Base-by-base conservation (phyloP, 1,140 invertebrate genomes). In the Rhizoglyphus robini region DNA sequence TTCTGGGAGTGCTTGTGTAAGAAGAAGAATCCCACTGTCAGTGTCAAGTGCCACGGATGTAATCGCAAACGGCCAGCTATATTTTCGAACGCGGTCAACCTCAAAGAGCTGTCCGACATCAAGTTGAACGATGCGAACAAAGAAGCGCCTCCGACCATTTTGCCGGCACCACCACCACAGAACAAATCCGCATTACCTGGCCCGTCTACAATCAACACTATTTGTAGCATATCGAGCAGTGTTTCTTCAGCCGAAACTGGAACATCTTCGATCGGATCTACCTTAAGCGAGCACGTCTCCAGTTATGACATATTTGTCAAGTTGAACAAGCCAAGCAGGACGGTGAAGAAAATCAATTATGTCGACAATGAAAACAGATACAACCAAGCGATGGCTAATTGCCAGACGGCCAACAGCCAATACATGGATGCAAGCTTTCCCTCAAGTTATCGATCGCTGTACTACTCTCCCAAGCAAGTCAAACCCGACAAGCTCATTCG, bases 171-270 rank as follows among this genome's bases (percentile, higher is more conserved):
- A 46, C 15, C 41, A 46, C 41, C 41, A 46, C 41, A 15, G 41
- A 15, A 15, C 41, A 15, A 15, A 23, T 23, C 41, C 15, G 41
- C 41, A 46, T 27, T 54, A 11, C 51, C 51, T 54, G 51, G 8
- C 8, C 51, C 31, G 20, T 54, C 51, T 5, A 54, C 51, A 25
- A 54, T 54, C 20, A 54, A 32, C n/a, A n/a, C n/a, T n/a, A n/a
- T n/a, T n/a, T n/a, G n/a, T 92, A 92, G 86, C 85, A 27, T 88
- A 54, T 11, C 51, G 51, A 32, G 23, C 51, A 54, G 41, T 23
- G 23, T 23, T 23, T 15, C 31, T 8, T 54, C 51, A 54, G 8
- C 23, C 8, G 51, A 15, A 32, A 27, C 20, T 23, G 51, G 51
- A 11, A 20, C 23, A 27, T 32, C 23, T 8, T 54, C 51, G 20